phyloP scores from a whole-genome alignment of 2,113 vertebrate genomes.

The Nycticryphes semicollaris region DNA sequence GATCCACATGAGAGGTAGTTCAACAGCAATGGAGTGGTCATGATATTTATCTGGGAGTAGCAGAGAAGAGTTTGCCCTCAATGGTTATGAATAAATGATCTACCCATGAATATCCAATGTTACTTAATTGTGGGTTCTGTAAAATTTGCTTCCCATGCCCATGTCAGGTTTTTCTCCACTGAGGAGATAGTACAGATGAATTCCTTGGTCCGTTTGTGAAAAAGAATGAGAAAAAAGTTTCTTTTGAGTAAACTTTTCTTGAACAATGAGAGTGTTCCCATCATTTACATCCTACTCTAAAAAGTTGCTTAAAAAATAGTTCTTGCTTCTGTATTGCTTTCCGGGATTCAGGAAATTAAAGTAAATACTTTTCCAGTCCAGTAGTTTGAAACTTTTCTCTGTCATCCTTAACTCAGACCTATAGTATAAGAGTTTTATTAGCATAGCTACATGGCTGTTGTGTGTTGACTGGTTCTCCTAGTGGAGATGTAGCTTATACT shows the following conservation, averaged over 20 bases:
- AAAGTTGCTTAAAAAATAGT: neutral
- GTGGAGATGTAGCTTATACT: neutral
- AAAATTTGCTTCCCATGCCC: neutral
- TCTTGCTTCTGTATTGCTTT: neutral
- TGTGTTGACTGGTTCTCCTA: neutral
- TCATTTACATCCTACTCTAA: neutral
- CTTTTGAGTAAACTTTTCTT: neutral
- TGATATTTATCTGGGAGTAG: neutral
- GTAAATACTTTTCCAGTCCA: neutral
- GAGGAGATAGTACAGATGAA: neutral
- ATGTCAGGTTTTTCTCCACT: neutral
- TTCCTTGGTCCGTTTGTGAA: neutral
- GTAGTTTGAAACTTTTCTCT: neutral
- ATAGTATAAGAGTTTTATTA: neutral
- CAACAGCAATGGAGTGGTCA: accelerated
- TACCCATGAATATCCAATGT: accelerated
- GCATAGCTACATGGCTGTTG: neutral
- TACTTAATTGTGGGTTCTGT: neutral
- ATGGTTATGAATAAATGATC: neutral
- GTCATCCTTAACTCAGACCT: neutral
- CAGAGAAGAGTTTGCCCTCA: neutral
- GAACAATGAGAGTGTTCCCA: neutral
- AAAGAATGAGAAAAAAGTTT: neutral
- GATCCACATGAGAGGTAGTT: neutral
- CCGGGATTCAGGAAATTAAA: neutral